phyloP scores from a whole-genome alignment of 2,113 vertebrate species.

The Pterocles burchelli region DNA sequence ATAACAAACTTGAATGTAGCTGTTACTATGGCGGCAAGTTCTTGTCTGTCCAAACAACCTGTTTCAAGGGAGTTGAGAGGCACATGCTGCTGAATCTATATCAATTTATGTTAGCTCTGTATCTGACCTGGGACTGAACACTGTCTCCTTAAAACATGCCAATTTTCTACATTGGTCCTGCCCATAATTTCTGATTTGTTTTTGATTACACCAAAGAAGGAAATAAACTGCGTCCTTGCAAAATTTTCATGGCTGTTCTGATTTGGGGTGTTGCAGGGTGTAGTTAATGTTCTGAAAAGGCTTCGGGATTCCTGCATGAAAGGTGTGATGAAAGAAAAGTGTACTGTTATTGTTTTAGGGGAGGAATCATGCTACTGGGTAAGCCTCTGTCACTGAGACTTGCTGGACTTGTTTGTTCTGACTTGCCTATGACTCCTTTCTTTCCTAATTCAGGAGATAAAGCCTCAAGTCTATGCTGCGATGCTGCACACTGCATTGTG shows the following conservation, averaged over 20 bases:
- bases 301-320: slow-evolving; percentile 65
- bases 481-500: slow-evolving; percentile 39
- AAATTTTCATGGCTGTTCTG: slow-evolving; percentile 51
- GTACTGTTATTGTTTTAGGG: slow-evolving; percentile 69
- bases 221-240: slow-evolving; percentile 29
- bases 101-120: neutral
- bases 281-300: slow-evolving; percentile 65
- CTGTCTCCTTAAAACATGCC: neutral
- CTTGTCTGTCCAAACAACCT: neutral
- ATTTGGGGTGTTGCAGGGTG: slow-evolving; percentile 67
- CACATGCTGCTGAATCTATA: neutral
- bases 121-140: neutral
- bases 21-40: neutral
- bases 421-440: slow-evolving; percentile 65
- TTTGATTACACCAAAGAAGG: slow-evolving; percentile 45
- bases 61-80: neutral
- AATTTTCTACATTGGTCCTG: neutral
- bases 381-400: slow-evolving; percentile 71
- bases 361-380: slow-evolving; percentile 64
- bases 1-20: neutral
- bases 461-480: slow-evolving; percentile 53
- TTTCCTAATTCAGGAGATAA: slow-evolving; percentile 69
- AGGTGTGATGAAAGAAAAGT: slow-evolving; percentile 63
- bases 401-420: slow-evolving; percentile 72
- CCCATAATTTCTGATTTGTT: slow-evolving; percentile 1